A percentile compares a stretch with the other conserved stretches of the same genome.
phyloP scores from a whole-genome alignment of 2,888 invertebrate genomes.

The Lissonota sp. region DNA sequence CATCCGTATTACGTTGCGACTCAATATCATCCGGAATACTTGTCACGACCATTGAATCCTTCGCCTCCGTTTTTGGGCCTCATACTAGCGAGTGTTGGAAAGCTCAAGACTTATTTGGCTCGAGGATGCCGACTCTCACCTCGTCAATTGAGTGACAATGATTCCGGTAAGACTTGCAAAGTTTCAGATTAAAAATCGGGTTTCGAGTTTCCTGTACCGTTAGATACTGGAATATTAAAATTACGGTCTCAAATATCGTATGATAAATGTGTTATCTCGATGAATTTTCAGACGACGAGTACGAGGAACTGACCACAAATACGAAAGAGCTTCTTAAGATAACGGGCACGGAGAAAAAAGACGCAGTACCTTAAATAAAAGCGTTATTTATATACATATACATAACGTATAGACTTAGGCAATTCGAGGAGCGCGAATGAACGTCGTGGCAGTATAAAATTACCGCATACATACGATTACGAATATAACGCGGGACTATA shows the following conservation, averaged over 20 bases:
- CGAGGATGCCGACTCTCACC: constrained; percentile 91
- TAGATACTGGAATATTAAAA: too few species aligned
- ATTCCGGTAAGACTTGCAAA: constrained; percentile 85
- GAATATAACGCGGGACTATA: too few species aligned
- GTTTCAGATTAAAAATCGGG: neutral
- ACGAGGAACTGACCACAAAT: constrained; percentile 34
- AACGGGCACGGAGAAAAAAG: constrained; percentile 17
- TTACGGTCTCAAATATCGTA: neutral
- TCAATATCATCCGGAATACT: constrained; percentile 99
- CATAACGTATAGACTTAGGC: neutral
- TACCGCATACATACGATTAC: too few species aligned
- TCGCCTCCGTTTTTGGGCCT: constrained; percentile 98
- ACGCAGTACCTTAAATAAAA: constrained; percentile 10
- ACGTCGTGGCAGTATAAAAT: too few species aligned
- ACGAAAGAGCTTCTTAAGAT: constrained; percentile 45
- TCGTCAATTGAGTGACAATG: constrained; percentile 90
- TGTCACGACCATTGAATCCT: constrained; percentile 95
- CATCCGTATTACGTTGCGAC: constrained; percentile 98
- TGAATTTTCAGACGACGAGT: constrained; percentile 69
- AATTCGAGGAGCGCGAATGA: too few species aligned
- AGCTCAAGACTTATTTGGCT: constrained; percentile 89
- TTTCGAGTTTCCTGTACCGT: too few species aligned
- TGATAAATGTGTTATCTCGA: neutral
- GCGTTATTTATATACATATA: neutral
- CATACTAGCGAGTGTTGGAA: constrained; percentile 94